These are phyloP conservation scores for Cephus runcator DNA, from an alignment of 2,888 invertebrate species.

Conservation along the genomic window DNA sequence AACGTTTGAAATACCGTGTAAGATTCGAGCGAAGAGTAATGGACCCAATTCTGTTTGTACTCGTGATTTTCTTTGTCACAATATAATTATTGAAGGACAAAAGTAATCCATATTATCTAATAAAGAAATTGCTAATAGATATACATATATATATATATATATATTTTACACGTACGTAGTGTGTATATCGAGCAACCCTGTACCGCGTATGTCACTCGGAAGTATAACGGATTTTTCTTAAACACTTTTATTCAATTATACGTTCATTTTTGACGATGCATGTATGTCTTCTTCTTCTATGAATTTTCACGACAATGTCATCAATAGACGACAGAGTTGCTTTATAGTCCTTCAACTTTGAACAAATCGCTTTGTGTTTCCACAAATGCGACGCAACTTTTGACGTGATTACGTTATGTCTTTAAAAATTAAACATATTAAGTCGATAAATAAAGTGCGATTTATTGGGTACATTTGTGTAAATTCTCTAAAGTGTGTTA, in stretches of 20 bases:
- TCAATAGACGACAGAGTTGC: not conserved
- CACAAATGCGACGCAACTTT: not conserved
- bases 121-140: not conserved
- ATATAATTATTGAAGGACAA: slow-evolving; percentile 11
- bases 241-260: not conserved
- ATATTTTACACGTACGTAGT: slow-evolving; percentile 1
- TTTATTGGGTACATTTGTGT: not conserved
- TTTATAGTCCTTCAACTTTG: not conserved
- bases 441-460: not conserved
- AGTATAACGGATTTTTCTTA: not conserved
- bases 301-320: not conserved
- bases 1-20: not conserved
- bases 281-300: not conserved
- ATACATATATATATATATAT: not conserved
- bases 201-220: not conserved
- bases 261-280: not conserved
- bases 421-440: not conserved
- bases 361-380: not conserved
- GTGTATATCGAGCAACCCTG: not conserved
- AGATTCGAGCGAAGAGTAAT: not conserved
- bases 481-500: not conserved
- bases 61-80: slow-evolving; percentile 10
- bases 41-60: not conserved
- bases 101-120: not conserved
- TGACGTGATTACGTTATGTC: too few species aligned